Conservation (phyloP, 2,113 vertebrate species). For the Mormyrus lacerda region DNA sequence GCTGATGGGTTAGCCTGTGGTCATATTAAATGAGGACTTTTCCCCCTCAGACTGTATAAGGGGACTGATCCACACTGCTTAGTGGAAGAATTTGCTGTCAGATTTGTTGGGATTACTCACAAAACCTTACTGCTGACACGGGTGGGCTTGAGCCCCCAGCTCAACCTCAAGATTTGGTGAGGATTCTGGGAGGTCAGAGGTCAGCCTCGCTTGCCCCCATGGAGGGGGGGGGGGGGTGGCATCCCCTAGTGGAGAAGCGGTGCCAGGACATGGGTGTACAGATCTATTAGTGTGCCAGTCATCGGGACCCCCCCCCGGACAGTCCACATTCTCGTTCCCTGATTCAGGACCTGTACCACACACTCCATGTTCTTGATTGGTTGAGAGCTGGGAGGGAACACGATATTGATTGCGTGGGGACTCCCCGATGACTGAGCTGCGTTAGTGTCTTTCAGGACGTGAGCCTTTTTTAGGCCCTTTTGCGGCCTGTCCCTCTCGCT, state of each 20-base stretch:
- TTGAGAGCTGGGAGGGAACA: not conserved
- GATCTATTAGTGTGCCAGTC: not conserved
- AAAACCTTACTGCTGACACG: conserved; percentile 3
- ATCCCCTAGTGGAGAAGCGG: not conserved
- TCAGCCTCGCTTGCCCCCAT: not conserved
- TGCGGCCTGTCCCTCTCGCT: not conserved
- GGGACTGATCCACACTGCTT: conserved; percentile 10
- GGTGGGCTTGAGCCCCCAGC: not conserved
- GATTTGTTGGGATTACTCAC: conserved; percentile 19
- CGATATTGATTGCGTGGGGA: not conserved
- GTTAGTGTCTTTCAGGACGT: not conserved
- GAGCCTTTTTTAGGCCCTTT: not conserved
- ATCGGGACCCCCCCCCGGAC: not conserved
- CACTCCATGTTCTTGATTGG: not conserved
- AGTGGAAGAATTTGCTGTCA: conserved; percentile 13
- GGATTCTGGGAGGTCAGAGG: conserved; percentile 24
- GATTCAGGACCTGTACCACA: not conserved
- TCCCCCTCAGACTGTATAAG: not conserved
- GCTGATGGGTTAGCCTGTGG: not conserved
- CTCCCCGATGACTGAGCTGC: not conserved
- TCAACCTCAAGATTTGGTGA: conserved; percentile 1
- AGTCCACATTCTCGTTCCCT: not conserved
- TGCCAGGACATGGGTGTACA: not conserved
- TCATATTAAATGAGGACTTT: conserved; percentile 9
- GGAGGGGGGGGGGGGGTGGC: not conserved